Evolutionary conservation across 2,113 vertebrate genomes (phyloP).

Genomic region (Cinclus mexicanus): DNA sequence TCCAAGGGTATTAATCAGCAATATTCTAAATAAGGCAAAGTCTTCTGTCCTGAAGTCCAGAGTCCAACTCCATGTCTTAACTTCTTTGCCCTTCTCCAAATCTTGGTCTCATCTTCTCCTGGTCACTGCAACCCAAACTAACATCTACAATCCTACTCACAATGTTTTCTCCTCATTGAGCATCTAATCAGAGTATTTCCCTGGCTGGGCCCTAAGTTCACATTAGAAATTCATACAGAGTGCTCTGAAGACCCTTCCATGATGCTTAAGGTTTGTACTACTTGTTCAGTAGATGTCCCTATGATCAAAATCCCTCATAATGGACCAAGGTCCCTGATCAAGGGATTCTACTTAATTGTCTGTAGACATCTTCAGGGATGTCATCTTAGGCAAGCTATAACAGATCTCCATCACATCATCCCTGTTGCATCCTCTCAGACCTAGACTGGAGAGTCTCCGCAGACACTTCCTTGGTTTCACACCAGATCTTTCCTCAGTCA

Average conservation of each 20-base stretch:
- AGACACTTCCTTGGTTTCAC: not conserved
- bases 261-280: not conserved
- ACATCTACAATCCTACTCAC: not conserved
- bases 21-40: not conserved
- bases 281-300: not conserved
- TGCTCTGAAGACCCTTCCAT: not conserved
- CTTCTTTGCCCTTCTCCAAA: not conserved
- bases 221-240: not conserved
- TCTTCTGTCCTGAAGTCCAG: not conserved
- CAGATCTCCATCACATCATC: not conserved
- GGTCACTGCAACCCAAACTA: not conserved
- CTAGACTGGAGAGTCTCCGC: not conserved
- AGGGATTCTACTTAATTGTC: not conserved
- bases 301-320: not conserved
- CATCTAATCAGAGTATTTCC: not conserved
- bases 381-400: not conserved
- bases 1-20: not conserved
- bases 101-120: not conserved
- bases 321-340: not conserved
- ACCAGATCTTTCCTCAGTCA: not conserved
- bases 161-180: accelerated
- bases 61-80: not conserved
- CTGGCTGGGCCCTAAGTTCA: accelerated
- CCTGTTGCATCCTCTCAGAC: not conserved
- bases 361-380: not conserved